Evolutionary conservation across 2,797 vertebrate species (phyloP), one percentile per base, ranked within the genome.

Genomic region (Sciaenops ocellatus): DNA sequence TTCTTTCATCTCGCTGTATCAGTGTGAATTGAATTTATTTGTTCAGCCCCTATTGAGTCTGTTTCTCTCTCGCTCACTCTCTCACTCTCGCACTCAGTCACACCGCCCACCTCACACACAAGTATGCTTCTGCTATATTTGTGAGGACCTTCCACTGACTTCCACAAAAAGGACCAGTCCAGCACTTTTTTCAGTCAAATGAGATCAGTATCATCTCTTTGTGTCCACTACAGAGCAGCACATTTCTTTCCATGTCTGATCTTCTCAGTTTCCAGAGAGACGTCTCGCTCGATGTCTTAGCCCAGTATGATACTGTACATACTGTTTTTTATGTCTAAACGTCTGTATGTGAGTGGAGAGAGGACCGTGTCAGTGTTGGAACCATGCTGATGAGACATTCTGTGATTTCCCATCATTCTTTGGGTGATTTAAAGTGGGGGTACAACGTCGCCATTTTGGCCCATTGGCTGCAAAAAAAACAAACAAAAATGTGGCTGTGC

Each of bases 21-120:
- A 87, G 68, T 80, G 52, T 47, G 48, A 84, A 85, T 78, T 86
- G 63, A 68, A 86, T 90, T 72, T 85, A 54, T 84, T 51, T 84
- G 80, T 79, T 81, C 44, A 79, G 10, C 30, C 48, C 30, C 56
- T 61, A 66, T 56, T 71, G 52, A 80, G 55, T 78, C 42, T 51
- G 34, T 46, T 42, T 76, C 65, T 74, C 28, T 64, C 60, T 69
- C 17, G 0, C 34, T 66, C 10, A 5, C 22, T 73, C 15, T 20
- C 38, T 75, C 59, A 18, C 20, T 61, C n/a, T n/a, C n/a, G n/a
- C 79, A 28, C 47, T 74, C 76, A 22, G 26, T 57, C n/a, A 30
- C 28, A 44, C 26, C 4, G 22, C 57, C 26, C 15, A 24, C 65
- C 30, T 17, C 63, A 30, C 11, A 26, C 47, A 74, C 34, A 38